Base-by-base conservation (phyloP, 2,113 vertebrate species). In the Vulpes vulpes region DNA sequence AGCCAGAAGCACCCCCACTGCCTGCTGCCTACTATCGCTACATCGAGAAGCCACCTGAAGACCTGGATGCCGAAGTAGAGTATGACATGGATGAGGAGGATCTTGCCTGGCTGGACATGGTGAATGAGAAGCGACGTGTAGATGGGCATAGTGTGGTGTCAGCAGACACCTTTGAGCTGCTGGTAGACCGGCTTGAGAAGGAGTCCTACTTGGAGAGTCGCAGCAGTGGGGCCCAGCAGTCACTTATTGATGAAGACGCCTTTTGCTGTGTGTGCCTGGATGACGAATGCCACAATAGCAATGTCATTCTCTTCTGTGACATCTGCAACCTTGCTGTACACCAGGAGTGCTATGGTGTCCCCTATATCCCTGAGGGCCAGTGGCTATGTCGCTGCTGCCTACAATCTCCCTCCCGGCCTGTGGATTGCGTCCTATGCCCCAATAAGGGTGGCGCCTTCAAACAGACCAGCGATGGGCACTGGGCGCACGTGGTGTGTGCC, bases 11-110 rank as follows among this genome's bases (percentile, higher is more conserved):
- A 0, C 95, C 99, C 25, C 99, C 99, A 1, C 98, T 99, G 93
- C 99, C 99, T 6, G 97, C 99, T 0, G 99, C 99, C 17, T 99
- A 99, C 97, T 99, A 99, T 95, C 99, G 99, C 59, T 99, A 99
- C 97, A 99, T 99, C 0, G 99, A 99, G 83, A 99, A 99, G 83
- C 99, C 99, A 1, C 97, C 98, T 0, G 99, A 99, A 96, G 99
- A 99, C 89, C 98, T 99, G 0, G 99, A 99, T 14, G 98, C 98
- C 0, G 99, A 99, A 90, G 99, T 99, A 1, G 99, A 99, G 83
- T 99, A 99, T 51, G 99, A 99, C 98, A 99, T 99, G 99, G 99
- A 99, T 15, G 99, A 99, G 98, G 99, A 99, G 96, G 99, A 99
- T 97, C 92, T 99, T 3, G 99, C 99, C 0, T 99, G 99, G 99